phyloP scores from a whole-genome alignment of 2,113 vertebrate genomes.

The Perca flavescens region DNA sequence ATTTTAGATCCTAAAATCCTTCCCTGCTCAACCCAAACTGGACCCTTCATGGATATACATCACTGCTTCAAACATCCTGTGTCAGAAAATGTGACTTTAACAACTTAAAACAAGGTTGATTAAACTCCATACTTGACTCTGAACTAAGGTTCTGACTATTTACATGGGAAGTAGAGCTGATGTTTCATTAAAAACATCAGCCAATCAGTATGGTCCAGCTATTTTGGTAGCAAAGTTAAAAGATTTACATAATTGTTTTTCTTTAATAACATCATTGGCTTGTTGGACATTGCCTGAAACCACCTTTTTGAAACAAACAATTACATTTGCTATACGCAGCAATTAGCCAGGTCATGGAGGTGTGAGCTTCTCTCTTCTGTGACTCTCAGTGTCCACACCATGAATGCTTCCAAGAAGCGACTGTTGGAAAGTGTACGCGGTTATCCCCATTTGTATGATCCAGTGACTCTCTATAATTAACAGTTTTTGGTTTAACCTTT shows the following conservation, averaged over 20 bases:
- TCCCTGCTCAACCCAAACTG: no score
- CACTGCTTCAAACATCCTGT: background rate
- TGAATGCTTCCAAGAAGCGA: background rate
- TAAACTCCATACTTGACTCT: background rate
- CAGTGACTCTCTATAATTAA: no score
- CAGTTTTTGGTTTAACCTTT: no score
- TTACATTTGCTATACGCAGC: background rate
- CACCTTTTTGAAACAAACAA: background rate
- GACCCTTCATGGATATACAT: background rate
- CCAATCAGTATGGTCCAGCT: background rate
- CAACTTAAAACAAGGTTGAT: background rate
- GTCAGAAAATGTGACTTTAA: conserved; percentile 1
- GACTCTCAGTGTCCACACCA: no score
- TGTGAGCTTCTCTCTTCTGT: background rate
- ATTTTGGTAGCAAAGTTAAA: background rate
- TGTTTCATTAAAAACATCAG: background rate
- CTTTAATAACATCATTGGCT: background rate
- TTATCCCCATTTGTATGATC: no score
- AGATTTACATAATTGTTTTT: background rate
- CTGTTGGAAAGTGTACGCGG: background rate
- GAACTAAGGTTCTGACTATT: background rate
- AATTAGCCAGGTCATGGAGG: background rate
- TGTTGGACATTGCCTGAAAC: no score
- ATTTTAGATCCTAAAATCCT: background rate
- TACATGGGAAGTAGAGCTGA: background rate